Evolutionary conservation across 2,888 invertebrate species (phyloP), one percentile per base, ranked within the genome.

Genomic region (Rhagophthalmus giganteus): DNA sequence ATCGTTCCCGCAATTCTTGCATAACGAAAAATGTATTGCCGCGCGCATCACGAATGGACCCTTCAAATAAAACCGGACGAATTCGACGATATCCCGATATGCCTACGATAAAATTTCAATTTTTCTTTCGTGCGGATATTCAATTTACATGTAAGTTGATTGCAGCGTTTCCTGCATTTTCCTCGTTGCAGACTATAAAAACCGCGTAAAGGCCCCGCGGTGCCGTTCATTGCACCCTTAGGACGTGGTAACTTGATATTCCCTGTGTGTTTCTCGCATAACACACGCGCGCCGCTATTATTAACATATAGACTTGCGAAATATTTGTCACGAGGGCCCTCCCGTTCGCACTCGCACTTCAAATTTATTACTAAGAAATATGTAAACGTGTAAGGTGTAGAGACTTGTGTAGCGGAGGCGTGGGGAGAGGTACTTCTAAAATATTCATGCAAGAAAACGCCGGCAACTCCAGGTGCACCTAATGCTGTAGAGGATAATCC

Each of bases 101-200:
- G 32, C 34, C 35, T 28, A 27, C 47, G 16, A 47, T 47, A 47
- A 47, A 47, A 33, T 47, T 47, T 40, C 47, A 47, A 47, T 47
- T 47, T 47, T 40, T 39, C 28, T 28, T 32, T 38, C 47, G 39
- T 40, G 33, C 26, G 31, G 15, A 42, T 38, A 42, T 35, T 41
- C 49, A 35, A 41, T 49, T 42, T 49, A 35, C 20, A 41, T 35
- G 41, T 49, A 49, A 49, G 35, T 49, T 41, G 49, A 49, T 49
- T 49, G 49, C 41, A 42, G 28, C 25, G 35, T 42, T 49, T 41
- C 49, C 49, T 42, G 35, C 49, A 49, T 35, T 49, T 15, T 10
- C 31, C 20, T 16, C 35, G 49, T 20, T 49, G 49, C 49, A 49
- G 31, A 25, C 13, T 16, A 20, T 49, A 41, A 41, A 49, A 42